phyloP scores from a whole-genome alignment of 2,888 invertebrate species.

The Malacosoma neustria region DNA sequence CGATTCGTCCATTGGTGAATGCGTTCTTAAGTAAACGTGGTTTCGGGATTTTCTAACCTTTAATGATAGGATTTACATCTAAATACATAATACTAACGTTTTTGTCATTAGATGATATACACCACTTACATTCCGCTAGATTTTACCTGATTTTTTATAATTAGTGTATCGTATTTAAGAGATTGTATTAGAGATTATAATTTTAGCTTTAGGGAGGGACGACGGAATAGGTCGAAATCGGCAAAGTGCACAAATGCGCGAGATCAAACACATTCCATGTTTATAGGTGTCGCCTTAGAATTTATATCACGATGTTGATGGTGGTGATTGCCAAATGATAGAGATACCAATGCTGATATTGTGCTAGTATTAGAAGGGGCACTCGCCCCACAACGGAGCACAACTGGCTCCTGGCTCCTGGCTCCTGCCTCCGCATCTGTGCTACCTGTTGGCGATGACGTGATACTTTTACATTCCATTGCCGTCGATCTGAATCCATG shows the following conservation, averaged over 20 bases:
- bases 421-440: too few relatives aligned
- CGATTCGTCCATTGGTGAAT: conserved; percentile 36
- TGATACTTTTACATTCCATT: background rate
- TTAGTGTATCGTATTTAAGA: conserved; percentile 15
- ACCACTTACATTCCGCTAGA: conserved; percentile 60
- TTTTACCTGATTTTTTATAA: conserved; percentile 19
- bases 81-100: conserved; percentile 64
- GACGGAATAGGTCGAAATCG: too few relatives aligned
- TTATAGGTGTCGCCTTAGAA: conserved; percentile 25
- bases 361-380: too few relatives aligned
- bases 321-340: conserved; percentile 65
- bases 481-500: conserved; percentile 1
- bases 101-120: conserved; percentile 25
- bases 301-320: conserved; percentile 32
- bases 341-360: conserved; percentile 72
- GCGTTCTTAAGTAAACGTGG: conserved; percentile 38
- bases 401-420: too few relatives aligned
- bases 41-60: conserved; percentile 65
- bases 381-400: too few relatives aligned
- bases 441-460: too few relatives aligned
- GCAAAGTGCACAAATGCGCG: too few relatives aligned
- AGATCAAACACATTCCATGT: background rate
- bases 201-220: background rate
- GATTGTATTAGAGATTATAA: conserved; percentile 43
- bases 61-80: conserved; percentile 51